Base-by-base conservation (phyloP, 2,888 invertebrate genomes). In the Nysson spinosus region DNA sequence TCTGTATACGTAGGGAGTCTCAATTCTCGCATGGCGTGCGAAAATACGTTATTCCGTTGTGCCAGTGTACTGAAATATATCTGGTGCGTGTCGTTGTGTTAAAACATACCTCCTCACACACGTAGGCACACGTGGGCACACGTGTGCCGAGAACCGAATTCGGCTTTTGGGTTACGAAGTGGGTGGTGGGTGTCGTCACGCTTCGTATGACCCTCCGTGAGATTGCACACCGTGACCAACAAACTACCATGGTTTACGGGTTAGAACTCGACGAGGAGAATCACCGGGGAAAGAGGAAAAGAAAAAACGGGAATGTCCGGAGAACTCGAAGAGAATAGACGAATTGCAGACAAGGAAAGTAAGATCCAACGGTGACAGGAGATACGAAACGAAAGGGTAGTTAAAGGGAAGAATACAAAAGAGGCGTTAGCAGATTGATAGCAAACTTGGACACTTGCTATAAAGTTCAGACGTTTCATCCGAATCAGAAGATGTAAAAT, bases 221-320 rank as follows among this genome's bases (percentile, higher is more conserved):
- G 80, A 78, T 74, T 78, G 78, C 77, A 77, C 62, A 82, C 77
- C 82, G 75, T 82, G 81, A 81, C 82, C 82, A 78, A 82, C 82
- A 82, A 82, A 82, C 81, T 82, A 74, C 79, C 72, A 74, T 75
- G 80, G 77, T 79, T 80, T 79, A 80, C 78, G 74, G 72, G 68
- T 57, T 79, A 72, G 78, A 79, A 78, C 77, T 76, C 69, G 72
- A n/a, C 65, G 49, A 44, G 62, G 64, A 43, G 61, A 58, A 61
- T 26, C 51, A 42, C 44, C 47, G 52, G 22, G 43, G 24, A 26
- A 50, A 54, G 55, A 11, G 32, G 32, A 35, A 24, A 56, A 17
- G 20, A 22, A 43, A 49, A 46, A 37, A 42, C 17, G 37, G 34
- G 43, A 43, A 22, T 54, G 39, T 34, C 28, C 16, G 5, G 39